Evolutionary conservation across 2,113 vertebrate genomes (phyloP), one percentile per base, ranked within the genome.

Genomic region (Holacanthus passer): DNA sequence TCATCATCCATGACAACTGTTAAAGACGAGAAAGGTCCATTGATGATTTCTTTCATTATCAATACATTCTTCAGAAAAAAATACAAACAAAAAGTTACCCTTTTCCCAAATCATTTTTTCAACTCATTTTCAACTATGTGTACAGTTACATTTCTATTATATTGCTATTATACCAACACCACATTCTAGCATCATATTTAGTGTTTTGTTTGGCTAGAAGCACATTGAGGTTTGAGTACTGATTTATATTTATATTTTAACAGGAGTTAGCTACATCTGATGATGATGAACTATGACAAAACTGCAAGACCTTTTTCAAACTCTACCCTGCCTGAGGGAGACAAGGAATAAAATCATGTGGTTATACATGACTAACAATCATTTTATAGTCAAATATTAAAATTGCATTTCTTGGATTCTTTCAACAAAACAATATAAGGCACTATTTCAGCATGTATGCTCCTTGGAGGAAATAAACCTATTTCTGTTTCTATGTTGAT

Each of bases 1-100:
- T 99, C 98, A 98, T 99, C 98, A 96, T 99, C 98, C 98, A 99
- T 99, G 97, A 96, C 97, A 98, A 97, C 98, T 99, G 93, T 80
- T 83, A 82, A 79, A 85, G 73, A 83, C 0, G n/a, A 77, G 59
- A 88, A 27, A 48, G 64, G 7, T 31, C 35, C 0, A 48, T 2
- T 45, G 3, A 50, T 53, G 5, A 68, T 63, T 69, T 17, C 3
- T 75, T 82, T 75, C 4, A 73, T 53, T 31, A 58, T 31, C 3
- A 35, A 71, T 8, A 37, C 11, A 59, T 1, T 5, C 2, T 20
- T 17, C 0, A 24, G 24, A 35, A 58, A 63, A 48, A 35, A 5
- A 45, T 14, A 13, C 5, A 48, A 3, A 52, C 9, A 68, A 7
- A 66, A 53, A 27, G 20, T 14, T 0, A 66, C 31, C 12, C 19